phyloP scores from a whole-genome alignment of 2,888 invertebrate genomes.

The Agrochola litura region DNA sequence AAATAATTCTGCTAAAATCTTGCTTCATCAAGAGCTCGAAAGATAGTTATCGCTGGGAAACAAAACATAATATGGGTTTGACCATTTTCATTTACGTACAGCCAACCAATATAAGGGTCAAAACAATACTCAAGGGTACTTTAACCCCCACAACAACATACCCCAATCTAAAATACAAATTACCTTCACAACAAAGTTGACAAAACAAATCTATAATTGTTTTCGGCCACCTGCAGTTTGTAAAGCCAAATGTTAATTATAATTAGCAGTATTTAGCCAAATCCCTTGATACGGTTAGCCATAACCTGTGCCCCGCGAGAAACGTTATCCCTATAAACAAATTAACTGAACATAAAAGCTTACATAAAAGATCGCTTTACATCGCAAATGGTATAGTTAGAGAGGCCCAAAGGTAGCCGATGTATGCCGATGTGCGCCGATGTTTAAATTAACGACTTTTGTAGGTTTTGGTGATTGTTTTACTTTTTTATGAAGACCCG shows the following conservation, averaged over 20 bases:
- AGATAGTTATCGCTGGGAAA: background rate
- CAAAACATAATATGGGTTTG: slow-evolving; percentile 2
- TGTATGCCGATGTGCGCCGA: slow-evolving; percentile 45
- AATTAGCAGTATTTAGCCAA: slow-evolving; percentile 58
- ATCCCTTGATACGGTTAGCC: slow-evolving; percentile 44
- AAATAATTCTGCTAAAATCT: background rate
- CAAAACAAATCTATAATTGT: slow-evolving; percentile 58
- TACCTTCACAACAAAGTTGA: slow-evolving; percentile 42
- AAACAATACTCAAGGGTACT: slow-evolving; percentile 53
- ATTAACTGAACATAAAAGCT: slow-evolving; percentile 71
- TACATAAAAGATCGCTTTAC: slow-evolving; percentile 60
- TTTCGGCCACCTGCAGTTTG: slow-evolving; percentile 45
- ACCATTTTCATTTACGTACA: background rate
- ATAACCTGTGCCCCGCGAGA: slow-evolving; percentile 57
- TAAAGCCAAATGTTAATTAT: slow-evolving; percentile 57
- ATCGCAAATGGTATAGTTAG: slow-evolving; percentile 54
- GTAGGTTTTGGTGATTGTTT: slow-evolving; percentile 6
- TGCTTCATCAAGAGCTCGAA: background rate
- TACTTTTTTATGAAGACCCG: background rate
- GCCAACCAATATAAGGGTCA: slow-evolving; percentile 26
- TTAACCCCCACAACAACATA: slow-evolving; percentile 33
- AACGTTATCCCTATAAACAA: slow-evolving; percentile 70
- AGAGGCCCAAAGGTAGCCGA: slow-evolving; percentile 46
- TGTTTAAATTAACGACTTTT: slow-evolving; percentile 51
- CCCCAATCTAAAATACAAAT: slow-evolving; percentile 47